phyloP scores from a whole-genome alignment of 2,113 vertebrate species.

The Athene noctua region DNA sequence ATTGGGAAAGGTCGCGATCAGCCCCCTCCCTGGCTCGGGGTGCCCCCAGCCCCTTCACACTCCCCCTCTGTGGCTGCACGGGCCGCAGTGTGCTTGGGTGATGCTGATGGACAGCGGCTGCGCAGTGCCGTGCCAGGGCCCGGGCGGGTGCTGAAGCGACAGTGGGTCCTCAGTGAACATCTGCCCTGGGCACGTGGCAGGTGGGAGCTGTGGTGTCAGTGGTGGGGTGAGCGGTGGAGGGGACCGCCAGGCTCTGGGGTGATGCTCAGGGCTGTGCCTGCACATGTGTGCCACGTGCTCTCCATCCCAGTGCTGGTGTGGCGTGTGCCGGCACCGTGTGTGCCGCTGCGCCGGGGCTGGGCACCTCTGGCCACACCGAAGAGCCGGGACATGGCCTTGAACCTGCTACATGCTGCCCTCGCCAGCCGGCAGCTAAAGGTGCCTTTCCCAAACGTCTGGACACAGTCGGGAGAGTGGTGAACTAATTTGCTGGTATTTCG shows the following conservation, averaged over 20 bases:
- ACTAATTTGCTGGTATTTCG: neutral
- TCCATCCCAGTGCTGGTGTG: neutral
- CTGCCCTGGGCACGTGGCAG: rapidly evolving
- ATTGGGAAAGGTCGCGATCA: rapidly evolving
- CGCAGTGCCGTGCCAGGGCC: rapidly evolving
- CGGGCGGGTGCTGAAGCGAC: rapidly evolving
- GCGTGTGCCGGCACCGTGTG: neutral
- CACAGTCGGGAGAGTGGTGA: rapidly evolving
- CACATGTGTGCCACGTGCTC: rapidly evolving
- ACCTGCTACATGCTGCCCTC: neutral
- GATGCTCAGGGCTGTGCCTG: neutral
- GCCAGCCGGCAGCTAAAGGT: neutral
- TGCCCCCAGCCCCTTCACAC: neutral
- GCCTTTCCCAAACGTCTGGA: neutral
- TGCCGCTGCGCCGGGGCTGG: neutral
- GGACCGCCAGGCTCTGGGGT: rapidly evolving
- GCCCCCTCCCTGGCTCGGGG: rapidly evolving
- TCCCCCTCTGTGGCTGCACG: neutral
- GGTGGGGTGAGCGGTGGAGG: neutral
- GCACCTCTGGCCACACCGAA: neutral
- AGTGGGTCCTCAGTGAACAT: neutral
- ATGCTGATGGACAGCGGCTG: rapidly evolving
- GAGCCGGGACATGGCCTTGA: neutral
- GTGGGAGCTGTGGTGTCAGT: neutral
- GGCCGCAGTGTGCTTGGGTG: rapidly evolving